Evolutionary conservation across 2,113 vertebrate genomes (phyloP), one percentile per base, ranked within the genome.

Genomic region (Telmatochromis bifrenatus): DNA sequence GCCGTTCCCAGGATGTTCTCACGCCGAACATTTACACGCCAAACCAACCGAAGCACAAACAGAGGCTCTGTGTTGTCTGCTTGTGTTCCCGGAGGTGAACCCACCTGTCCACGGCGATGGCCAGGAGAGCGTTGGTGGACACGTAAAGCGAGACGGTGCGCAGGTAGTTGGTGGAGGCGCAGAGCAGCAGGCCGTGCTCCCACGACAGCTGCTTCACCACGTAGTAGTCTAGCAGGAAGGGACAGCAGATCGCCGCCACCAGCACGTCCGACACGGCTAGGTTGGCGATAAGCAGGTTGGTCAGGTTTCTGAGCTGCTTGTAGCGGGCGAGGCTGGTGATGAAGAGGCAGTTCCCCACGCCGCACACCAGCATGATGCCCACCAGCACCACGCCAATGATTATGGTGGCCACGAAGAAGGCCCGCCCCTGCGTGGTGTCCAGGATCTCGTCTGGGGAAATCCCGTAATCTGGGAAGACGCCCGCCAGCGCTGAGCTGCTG

Each of bases 161-260:
- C 14, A 99, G 96, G 92, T 99, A 99, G 94, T 98, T 99, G 93
- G 98, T 96, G 0, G 97, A 95, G 86, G 97, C 97, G 4, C 98
- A 99, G 19, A 99, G 97, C 81, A 97, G 17, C 0, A 98, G 97
- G 51, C 98, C 98, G 0, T 99, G 98, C 37, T 98, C 95, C 98
- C 98, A 99, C 12, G 98, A 98, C 23, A 99, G 97, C 92, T 97
- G 97, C 49, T 96, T 97, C 5, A 99, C 97, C 83, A 99, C 98
- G 0, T 99, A 99, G 91, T 99, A 99, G 92, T 99, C 98, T 94
- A 99, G 95, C 94, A 99, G 97, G 4, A 99, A 99, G 26, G 98
- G 98, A 5, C 98, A 99, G 94, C 98, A 99, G 84, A 99, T 95
- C 0, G 96, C 97, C 13, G 98, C 98, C 90, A 99, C 98, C 3